Base-by-base conservation (phyloP, 2,797 vertebrate genomes). In the Notolepis coatsorum region DNA sequence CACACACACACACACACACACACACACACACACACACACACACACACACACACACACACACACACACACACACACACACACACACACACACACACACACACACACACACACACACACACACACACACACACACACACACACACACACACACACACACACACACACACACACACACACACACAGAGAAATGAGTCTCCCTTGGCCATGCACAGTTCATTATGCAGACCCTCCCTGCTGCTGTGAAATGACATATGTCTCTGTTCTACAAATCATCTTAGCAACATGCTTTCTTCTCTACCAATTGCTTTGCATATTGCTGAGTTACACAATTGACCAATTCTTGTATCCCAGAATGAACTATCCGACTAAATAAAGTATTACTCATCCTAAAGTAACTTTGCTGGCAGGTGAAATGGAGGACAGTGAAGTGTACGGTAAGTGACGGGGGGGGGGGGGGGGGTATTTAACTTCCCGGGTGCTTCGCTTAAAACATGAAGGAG, bases 361-460 rank as follows among this genome's bases (percentile, higher is more conserved):
- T 61, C 55, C 24, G 55, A 18, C 59, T n/a, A n/a, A n/a, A 66
- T 60, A 47, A 67, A 68, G 38, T 50, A 1, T 63, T 58, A 65
- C 46, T 79, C 61, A 68, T 65, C 3, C 1, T 4, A 65, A 46
- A 58, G 60, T 68, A 68, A 51, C 61, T 72, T 31, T 46, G 65
- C 23, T 1, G 39, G 66, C 61, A 71, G 71, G 77, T 73, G 71
- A 80, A 84, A 82, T 47, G 24, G 50, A 61, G 64, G 30, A 2
- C 55, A 13, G 51, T 27, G 24, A 62, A 68, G 39, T 52, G 61
- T 73, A 66, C 7, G 12, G 31, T 33, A 33, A 33, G 31, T n/a
- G 31, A 13, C 9, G 13, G n/a, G n/a, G n/a, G n/a, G n/a, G n/a
- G n/a, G n/a, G n/a, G n/a, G n/a, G n/a, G n/a, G n/a, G n/a, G n/a